Base-by-base conservation (phyloP, 2,888 invertebrate genomes). In the Acanthococcus lagerstroemiae region DNA sequence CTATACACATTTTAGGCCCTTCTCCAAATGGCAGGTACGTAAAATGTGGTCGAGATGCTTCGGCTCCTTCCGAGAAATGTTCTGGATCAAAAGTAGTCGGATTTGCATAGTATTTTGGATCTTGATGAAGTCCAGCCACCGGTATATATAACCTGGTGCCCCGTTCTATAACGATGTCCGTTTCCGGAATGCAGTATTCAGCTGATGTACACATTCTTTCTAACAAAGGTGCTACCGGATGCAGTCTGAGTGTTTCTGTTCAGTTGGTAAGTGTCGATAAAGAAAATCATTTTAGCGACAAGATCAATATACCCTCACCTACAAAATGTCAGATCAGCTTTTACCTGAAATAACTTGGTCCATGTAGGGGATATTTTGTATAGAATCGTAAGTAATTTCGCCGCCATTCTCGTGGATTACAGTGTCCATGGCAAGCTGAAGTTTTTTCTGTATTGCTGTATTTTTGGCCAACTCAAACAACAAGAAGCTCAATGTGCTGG, bases 41-140 rank as follows among this genome's bases (percentile, higher is more conserved):
- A 9, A 56, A 67, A 19, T 67, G 67, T 6, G 67, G 68, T 44
- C 67, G 63, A n/a, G 65, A 58, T 19, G 48, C 55, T 37, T 67
- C 55, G 45, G 63, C 63, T 1, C 65, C 65, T 4, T 67, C 67
- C 5, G 68, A 67, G 37, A 68, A 68, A 30, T 65, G 67, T 27
- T 68, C 68, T 1, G 68, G 68, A 50, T 67, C 58, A n/a, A 68
- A 68, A 22, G 65, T 67, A 45, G 57, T 67, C 1, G 68, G 68
- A 22, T 67, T 48, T 12, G 68, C 52, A 50, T 45, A 68, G 26
- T 55, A 66, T 19, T 48, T 21, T 17, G 57, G 60, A 63, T 68
- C 68, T 12, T 60, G 55, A 37, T 68, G 68, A 15, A 68, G 22
- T 1, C 50, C 56, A n/a, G 45, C 48, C 21, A 46, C 45, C n/a